Evolutionary conservation across 2,888 invertebrate species (phyloP), one percentile per base, ranked within the genome.

Genomic region (Noctua fimbriata): DNA sequence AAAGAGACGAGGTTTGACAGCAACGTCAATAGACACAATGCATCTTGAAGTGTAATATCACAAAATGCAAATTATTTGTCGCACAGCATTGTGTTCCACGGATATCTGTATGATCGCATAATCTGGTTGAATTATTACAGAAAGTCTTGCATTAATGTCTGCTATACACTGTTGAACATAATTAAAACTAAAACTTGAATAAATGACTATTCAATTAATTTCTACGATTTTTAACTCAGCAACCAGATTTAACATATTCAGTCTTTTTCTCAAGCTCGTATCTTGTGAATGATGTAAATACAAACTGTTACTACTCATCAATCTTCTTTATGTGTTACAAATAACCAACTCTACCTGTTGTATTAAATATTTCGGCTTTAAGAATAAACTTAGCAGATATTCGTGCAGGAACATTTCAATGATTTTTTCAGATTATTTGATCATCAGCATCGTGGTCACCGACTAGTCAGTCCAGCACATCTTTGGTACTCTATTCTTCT

Each of bases 1-100:
- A 97, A 97, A 98, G 97, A 97, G 97, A 98, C 97, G 98, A 98
- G 98, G 98, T 98, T 98, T 98, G 98, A 97, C 93, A 94, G 92
- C 93, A 93, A 93, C 91, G 91, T 91, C 91, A 90, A 93, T 93
- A 93, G 94, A 94, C 95, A 95, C 95, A 93, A 92, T 94, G 96
- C 96, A 96, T 94, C 93, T 93, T 95, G 94, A 93, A 93, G 92
- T 95, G 93, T 94, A 89, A 89, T 83, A 93, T 91, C 95, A 96
- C 96, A 91, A 92, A 91, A 92, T 93, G 94, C 93, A 94, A 90
- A 92, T 93, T 87, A 92, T 91, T 91, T 95, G 93, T 94, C 92
- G 95, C 96, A 96, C 95, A 92, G 88, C 89, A 92, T 81, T 87
- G 71, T 93, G 89, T 92, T 85, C 87, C 89, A 90, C 87, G 86